Evolutionary conservation across 2,888 invertebrate genomes (phyloP).

Genomic region (Epinotia nisella): DNA sequence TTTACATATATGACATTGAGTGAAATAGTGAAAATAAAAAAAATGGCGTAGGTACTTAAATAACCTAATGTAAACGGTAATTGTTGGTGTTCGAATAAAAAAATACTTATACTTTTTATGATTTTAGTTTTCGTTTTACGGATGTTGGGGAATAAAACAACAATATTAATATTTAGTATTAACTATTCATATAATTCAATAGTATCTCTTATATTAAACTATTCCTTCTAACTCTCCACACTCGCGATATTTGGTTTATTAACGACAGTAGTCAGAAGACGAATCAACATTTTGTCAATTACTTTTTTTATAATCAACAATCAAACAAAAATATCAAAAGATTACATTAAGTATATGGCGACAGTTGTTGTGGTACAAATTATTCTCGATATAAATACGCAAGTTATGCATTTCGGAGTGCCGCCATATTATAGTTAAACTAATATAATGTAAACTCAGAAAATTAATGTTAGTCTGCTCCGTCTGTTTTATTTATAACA

Average conservation of each 20-base stretch:
- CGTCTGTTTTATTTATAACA: slow-evolving; percentile 60
- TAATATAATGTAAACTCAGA: slow-evolving; percentile 77
- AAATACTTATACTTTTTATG: too few species aligned
- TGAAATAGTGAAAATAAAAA: too few species aligned
- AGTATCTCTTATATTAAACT: slow-evolving; percentile 82
- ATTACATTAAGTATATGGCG: slow-evolving; percentile 61
- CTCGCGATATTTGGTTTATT: slow-evolving; percentile 82
- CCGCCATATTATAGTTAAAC: slow-evolving; percentile 31
- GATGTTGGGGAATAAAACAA: slow-evolving; percentile 54
- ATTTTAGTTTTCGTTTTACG: background rate
- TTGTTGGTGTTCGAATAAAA: too few species aligned
- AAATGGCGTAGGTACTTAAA: too few species aligned
- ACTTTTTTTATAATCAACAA: slow-evolving; percentile 74
- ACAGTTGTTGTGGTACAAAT: slow-evolving; percentile 7
- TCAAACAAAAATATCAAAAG: slow-evolving; percentile 74
- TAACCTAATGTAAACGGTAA: too few species aligned
- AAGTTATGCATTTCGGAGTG: slow-evolving; percentile 15
- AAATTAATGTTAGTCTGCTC: slow-evolving; percentile 62
- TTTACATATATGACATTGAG: too few species aligned
- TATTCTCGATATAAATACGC: background rate
- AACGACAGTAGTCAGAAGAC: slow-evolving; percentile 70
- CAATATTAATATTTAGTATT: slow-evolving; percentile 64
- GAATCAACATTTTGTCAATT: slow-evolving; percentile 77
- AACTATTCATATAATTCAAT: slow-evolving; percentile 84
- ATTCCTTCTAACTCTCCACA: slow-evolving; percentile 81